Evolutionary conservation across 1,140 invertebrate species (phyloP).

Genomic region (Zophobas morio): DNA sequence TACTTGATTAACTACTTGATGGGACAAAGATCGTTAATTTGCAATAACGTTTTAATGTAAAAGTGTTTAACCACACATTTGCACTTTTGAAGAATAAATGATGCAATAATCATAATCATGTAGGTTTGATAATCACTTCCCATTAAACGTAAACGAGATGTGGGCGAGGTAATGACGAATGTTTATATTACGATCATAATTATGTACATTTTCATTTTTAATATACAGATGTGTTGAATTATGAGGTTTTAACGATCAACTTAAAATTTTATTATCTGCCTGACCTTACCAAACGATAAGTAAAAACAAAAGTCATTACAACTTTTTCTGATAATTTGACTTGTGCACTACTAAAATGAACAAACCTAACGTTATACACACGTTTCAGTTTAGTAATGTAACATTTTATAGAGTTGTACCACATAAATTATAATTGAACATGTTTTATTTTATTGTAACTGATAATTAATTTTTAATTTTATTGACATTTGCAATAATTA

Average conservation of each 20-base stretch:
- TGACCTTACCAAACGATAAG: slow-evolving; percentile 9
- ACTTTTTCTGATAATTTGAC: too few species aligned
- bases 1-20: background rate
- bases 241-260: slow-evolving; percentile 25
- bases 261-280: slow-evolving; percentile 20
- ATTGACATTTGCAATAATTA: too few species aligned
- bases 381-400: too few species aligned
- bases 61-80: too few species aligned
- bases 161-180: slow-evolving; percentile 11
- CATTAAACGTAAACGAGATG: slow-evolving; percentile 12
- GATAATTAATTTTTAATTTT: too few species aligned
- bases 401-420: too few species aligned
- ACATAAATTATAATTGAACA: too few species aligned
- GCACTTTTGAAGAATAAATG: background rate
- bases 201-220: slow-evolving; percentile 25
- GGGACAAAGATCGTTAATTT: slow-evolving; percentile 12
- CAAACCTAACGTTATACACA: too few species aligned
- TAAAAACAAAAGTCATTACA: too few species aligned
- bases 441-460: too few species aligned
- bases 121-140: slow-evolving; percentile 9
- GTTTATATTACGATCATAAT: slow-evolving; percentile 1
- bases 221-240: slow-evolving; percentile 19
- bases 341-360: too few species aligned
- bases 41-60: background rate
- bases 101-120: slow-evolving; percentile 19